These are phyloP conservation scores for Drosophila borborema DNA, from an alignment of 2,888 invertebrate genomes.

Conservation along the genomic window DNA sequence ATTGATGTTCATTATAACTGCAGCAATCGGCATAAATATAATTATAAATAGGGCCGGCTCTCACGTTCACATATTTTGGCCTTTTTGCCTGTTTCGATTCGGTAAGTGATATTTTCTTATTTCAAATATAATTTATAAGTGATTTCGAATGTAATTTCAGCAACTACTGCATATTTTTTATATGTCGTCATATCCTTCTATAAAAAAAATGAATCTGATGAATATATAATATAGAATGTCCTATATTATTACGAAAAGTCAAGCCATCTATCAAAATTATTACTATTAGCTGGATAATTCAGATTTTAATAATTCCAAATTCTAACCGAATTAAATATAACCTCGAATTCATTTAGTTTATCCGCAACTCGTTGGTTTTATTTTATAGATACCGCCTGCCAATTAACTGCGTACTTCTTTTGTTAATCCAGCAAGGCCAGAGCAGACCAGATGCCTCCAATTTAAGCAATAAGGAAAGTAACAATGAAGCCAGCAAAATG, in stretches of 20 bases:
- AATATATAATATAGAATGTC: background rate
- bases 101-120: background rate
- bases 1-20: background rate
- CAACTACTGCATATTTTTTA: background rate
- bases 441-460: slow-evolving; percentile 46
- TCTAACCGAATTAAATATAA: background rate
- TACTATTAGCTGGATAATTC: background rate
- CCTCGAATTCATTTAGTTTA: background rate
- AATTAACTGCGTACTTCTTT: slow-evolving; percentile 50
- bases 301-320: background rate
- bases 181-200: background rate
- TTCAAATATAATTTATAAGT: background rate
- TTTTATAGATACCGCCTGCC: background rate
- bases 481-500: slow-evolving; percentile 28
- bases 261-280: background rate
- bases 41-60: background rate
- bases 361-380: background rate
- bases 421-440: slow-evolving; percentile 25
- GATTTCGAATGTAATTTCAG: background rate
- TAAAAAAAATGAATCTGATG: background rate
- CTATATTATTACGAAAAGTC: background rate
- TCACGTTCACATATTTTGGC: background rate
- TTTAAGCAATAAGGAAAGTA: slow-evolving; percentile 49
- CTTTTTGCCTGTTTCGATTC: background rate
- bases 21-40: background rate